These are phyloP conservation scores for Limosa lapponica DNA, from an alignment of 2,797 vertebrate genomes.

Conservation along the genomic window DNA sequence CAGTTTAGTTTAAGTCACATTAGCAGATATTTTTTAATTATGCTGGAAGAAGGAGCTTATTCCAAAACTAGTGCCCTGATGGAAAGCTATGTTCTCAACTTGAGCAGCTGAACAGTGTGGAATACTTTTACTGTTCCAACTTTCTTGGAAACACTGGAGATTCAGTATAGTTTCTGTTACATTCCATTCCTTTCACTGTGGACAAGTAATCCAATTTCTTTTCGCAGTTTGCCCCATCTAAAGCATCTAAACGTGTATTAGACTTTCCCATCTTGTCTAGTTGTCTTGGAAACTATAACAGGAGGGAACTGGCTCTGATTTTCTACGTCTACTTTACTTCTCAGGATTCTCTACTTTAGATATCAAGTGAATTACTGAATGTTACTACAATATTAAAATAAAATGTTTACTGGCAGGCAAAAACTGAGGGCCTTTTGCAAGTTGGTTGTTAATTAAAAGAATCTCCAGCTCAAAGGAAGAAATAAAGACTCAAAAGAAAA, in stretches of 20 bases:
- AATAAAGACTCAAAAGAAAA: not conserved
- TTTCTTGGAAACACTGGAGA: not conserved
- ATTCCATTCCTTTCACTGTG: not conserved
- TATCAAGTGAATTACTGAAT: not conserved
- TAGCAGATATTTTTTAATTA: not conserved
- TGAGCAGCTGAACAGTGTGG: not conserved
- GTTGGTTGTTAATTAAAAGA: not conserved
- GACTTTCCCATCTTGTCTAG: slow-evolving; percentile 7
- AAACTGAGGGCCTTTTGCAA: not conserved
- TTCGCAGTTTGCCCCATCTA: not conserved
- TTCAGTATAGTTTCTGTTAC: not conserved
- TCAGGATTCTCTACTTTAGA: not conserved
- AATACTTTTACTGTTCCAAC: not conserved
- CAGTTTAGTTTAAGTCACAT: not conserved
- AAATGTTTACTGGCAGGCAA: not conserved
- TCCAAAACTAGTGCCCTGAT: not conserved
- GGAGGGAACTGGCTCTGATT: not conserved
- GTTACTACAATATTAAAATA: not conserved
- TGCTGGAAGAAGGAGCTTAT: not conserved
- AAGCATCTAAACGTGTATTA: not conserved
- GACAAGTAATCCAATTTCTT: slow-evolving; percentile 14
- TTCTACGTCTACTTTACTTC: not conserved
- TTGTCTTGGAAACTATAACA: slow-evolving; percentile 58
- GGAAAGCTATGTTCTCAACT: not conserved
- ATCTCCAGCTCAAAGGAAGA: not conserved